Evolutionary conservation across 2,888 invertebrate genomes (phyloP).

Genomic region (Synergus itoensis): DNA sequence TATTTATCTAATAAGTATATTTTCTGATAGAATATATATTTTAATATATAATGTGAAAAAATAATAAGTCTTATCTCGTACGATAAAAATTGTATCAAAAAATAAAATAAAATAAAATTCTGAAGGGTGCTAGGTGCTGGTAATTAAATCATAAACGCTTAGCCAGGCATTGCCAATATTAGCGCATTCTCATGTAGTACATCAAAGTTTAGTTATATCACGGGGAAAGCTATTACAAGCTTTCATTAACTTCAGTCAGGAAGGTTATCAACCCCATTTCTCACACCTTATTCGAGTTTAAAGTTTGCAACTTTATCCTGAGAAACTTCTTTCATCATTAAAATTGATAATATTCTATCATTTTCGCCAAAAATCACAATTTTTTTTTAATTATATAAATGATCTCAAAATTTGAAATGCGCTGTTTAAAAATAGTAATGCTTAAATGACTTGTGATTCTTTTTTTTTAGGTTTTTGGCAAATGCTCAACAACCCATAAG

Average conservation of each 20-base stretch:
- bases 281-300: constrained; percentile 7
- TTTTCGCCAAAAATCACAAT: too few species aligned
- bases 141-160: constrained; percentile 1
- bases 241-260: constrained; percentile 22
- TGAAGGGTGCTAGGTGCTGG: background rate
- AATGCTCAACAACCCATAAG: constrained; percentile 11
- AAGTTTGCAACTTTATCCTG: background rate
- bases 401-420: too few species aligned
- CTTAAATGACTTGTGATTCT: background rate
- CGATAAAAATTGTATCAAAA: background rate
- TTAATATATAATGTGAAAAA: background rate
- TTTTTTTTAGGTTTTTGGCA: background rate
- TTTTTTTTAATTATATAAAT: too few species aligned
- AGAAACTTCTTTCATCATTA: background rate
- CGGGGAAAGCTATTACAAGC: constrained; percentile 30
- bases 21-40: too few species aligned
- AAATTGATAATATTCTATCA: background rate
- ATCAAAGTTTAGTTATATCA: constrained; percentile 23
- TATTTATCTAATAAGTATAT: too few species aligned
- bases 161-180: background rate
- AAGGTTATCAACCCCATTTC: constrained; percentile 17
- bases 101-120: background rate
- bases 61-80: background rate
- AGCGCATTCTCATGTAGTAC: constrained; percentile 7
- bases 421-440: too few species aligned